Base-by-base conservation (phyloP, 2,113 vertebrate species). In the Seriola quinqueradiata region DNA sequence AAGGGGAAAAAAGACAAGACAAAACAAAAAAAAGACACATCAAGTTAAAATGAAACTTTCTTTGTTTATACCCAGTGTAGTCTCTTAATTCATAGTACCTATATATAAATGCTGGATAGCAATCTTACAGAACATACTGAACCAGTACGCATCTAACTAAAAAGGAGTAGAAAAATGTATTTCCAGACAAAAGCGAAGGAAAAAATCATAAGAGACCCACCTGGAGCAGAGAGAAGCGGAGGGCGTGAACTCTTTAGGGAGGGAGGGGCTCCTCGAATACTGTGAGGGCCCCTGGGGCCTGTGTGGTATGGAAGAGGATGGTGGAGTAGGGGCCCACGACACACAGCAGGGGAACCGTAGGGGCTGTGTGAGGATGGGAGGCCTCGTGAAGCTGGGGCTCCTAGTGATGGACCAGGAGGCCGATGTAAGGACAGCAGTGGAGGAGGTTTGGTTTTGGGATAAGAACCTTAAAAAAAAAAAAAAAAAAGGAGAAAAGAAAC, bases 371-470 rank as follows among this genome's bases (percentile, higher is more conserved):
- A 78, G 46, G 60, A 58, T 38, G 70, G 90, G 71, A 76, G 52
- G 23, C 85, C 83, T 0, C 86, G 81, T 50, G 63, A 36, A 19
- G 70, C 7, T 11, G 83, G 81, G 42, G 65, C 84, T 5, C 81
- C 77, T 13, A 90, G 52, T 6, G 84, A 77, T n/a, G 90, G 87
- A 52, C 81, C 75, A n/a, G 94, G 88, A 19, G 85, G 81, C 28
- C 68, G 87, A 9, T 92, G 83, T 90, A 95, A 65, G 23, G 92
- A 92, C 55, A 96, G 88, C 67, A 95, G 90, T 1, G 92, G 91
- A n/a, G 81, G 89, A 0, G 94, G 93, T 78, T 96, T 95, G 54
- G 84, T 84, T 88, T 96, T 94, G 34, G 89, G 91, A 40, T 92
- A 90, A 13, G 88, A 87, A 9, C 87, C 70, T 91, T 64, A 23